Percentiles rank a stretch among this genome's conserved stretches.
These are phyloP conservation scores for Arctia plantaginis DNA, from an alignment of 2,888 invertebrate genomes.

Conservation along the genomic window DNA sequence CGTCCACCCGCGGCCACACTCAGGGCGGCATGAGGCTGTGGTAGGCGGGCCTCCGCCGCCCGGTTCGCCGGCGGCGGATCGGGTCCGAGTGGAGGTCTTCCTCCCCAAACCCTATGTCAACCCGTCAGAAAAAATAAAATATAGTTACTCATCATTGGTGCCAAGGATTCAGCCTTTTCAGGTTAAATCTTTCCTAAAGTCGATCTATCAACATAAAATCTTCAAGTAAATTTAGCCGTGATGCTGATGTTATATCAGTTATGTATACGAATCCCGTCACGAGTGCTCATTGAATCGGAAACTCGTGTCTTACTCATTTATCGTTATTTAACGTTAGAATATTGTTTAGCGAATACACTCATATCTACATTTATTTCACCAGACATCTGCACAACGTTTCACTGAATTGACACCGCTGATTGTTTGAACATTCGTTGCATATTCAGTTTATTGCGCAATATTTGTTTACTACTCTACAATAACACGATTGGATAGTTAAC, in stretches of 20 bases:
- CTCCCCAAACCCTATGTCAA: too few species aligned
- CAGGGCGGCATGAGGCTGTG: too few species aligned
- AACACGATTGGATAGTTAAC: conserved; percentile 4
- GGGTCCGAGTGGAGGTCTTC: too few species aligned
- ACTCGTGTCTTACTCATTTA: not conserved
- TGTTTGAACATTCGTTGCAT: conserved; percentile 6
- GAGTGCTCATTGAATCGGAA: not conserved
- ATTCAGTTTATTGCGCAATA: conserved; percentile 16
- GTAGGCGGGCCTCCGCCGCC: too few species aligned
- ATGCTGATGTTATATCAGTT: not conserved
- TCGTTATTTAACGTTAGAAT: not conserved
- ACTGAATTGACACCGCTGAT: conserved; percentile 31
- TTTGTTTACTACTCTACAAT: conserved; percentile 1
- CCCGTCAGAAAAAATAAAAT: too few species aligned
- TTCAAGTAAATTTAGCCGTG: not conserved
- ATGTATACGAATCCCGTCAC: not conserved
- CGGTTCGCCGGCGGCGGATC: too few species aligned
- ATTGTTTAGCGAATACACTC: conserved; percentile 29
- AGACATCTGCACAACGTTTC: not conserved
- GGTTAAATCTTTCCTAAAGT: not conserved
- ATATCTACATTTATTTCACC: not conserved
- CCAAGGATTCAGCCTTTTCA: too few species aligned
- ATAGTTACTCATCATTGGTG: too few species aligned
- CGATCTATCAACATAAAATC: not conserved
- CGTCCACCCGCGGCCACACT: too few species aligned